These are phyloP conservation scores for Podarcis cretensis DNA, from an alignment of 2,113 vertebrate species.

Conservation along the genomic window DNA sequence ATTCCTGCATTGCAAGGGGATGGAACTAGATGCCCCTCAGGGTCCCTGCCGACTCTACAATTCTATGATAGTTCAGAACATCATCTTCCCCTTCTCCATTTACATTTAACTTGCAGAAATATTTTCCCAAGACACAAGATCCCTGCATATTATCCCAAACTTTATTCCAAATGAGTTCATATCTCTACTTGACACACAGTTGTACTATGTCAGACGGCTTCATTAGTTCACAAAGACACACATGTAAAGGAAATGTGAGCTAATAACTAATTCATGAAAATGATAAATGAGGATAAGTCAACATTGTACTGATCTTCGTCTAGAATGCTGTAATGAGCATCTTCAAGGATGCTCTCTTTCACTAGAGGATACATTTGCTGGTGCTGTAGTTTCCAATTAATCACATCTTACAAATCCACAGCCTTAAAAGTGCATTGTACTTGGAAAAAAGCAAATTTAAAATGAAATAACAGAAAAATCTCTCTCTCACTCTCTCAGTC, in stretches of 20 bases:
- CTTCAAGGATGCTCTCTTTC: constrained; percentile 25
- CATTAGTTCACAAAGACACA: constrained; percentile 28
- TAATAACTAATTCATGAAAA: constrained; percentile 27
- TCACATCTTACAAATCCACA: constrained; percentile 21
- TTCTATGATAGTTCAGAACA: background rate
- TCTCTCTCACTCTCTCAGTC: constrained; percentile 11
- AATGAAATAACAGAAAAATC: constrained; percentile 40
- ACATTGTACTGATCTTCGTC: background rate
- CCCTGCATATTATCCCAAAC: background rate
- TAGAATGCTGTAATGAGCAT: background rate
- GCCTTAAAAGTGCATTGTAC: constrained; percentile 14
- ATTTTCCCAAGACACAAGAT: background rate
- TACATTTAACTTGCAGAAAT: background rate
- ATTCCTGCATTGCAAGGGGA: too few relatives aligned
- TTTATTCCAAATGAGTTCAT: background rate
- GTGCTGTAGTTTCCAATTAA: constrained; percentile 24
- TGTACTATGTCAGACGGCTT: background rate
- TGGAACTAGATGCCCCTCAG: too few relatives aligned
- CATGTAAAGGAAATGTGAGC: constrained; percentile 19
- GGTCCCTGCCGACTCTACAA: background rate
- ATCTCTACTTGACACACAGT: background rate
- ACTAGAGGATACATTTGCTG: constrained; percentile 15
- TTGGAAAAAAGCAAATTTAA: constrained; percentile 29
- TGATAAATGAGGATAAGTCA: constrained; percentile 14
- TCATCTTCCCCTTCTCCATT: background rate